Percentiles rank a stretch among this genome's conserved stretches.
These are phyloP conservation scores for Trypoxylus dichotomus DNA, from an alignment of 1,140 invertebrate genomes.

Conservation along the genomic window DNA sequence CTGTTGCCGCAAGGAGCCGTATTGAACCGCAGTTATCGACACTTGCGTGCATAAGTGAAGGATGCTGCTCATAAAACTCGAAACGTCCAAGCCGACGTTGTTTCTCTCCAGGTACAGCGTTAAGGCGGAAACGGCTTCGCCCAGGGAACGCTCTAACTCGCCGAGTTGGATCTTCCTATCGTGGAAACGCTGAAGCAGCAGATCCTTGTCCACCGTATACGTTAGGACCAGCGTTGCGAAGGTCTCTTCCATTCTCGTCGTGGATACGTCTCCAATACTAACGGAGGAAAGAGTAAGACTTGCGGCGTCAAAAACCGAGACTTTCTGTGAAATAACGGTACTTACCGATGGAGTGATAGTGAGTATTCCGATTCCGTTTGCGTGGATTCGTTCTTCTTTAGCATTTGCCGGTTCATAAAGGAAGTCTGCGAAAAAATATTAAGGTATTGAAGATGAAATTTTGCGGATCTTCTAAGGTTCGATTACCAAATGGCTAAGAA, in stretches of 20 bases:
- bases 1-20: background rate
- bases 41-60: background rate
- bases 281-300: background rate
- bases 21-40: background rate
- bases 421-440: background rate
- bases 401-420: conserved; percentile 12
- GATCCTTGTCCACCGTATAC: background rate
- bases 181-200: background rate
- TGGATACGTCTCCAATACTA: background rate
- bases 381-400: background rate
- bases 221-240: background rate
- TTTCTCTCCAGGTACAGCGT: background rate
- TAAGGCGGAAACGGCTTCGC: background rate
- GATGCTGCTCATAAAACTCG: background rate
- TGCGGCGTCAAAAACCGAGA: background rate
- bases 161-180: background rate
- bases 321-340: no score
- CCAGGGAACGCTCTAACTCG: background rate
- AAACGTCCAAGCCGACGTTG: background rate
- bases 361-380: background rate
- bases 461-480: no score
- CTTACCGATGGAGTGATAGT: background rate
- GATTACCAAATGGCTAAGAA: conserved; percentile 15
- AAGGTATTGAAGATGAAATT: no score
- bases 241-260: background rate